Conservation (phyloP, 2,888 invertebrate species). For the Monopis laevigella region DNA sequence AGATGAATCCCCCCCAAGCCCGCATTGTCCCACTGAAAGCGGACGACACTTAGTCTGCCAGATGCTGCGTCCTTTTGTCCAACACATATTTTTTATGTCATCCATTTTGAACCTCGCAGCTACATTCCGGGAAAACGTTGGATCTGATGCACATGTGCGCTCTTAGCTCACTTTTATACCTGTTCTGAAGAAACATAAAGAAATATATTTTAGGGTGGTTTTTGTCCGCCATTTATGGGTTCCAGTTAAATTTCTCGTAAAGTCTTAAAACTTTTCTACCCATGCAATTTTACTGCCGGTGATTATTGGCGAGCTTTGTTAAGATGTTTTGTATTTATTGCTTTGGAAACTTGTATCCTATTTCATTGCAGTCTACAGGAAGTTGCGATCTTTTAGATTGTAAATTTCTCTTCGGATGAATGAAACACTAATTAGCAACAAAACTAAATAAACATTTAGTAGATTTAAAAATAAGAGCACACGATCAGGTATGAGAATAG, state of each 20-base stretch:
- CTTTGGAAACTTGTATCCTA: background rate
- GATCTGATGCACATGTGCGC: constrained; percentile 7
- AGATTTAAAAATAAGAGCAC: no score
- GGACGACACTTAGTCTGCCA: constrained; percentile 55
- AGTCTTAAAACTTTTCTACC: background rate
- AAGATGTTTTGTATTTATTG: constrained; percentile 1
- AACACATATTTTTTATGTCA: background rate
- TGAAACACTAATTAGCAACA: no score
- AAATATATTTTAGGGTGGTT: background rate
- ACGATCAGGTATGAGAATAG: no score
- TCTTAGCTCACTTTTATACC: background rate
- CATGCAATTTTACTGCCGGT: constrained; percentile 2
- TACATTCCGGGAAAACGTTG: background rate
- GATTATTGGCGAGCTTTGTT: no score
- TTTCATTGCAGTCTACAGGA: no score
- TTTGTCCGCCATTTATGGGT: background rate
- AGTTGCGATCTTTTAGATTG: no score
- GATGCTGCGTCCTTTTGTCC: constrained; percentile 28
- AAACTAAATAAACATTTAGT: no score
- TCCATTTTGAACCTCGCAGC: background rate
- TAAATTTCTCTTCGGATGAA: no score
- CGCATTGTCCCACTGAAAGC: constrained; percentile 13
- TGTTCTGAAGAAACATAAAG: background rate
- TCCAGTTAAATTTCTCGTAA: background rate
- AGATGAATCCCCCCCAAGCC: no score